Evolutionary conservation across 2,113 vertebrate species (phyloP).

Genomic region (Sapayoa aenigma): DNA sequence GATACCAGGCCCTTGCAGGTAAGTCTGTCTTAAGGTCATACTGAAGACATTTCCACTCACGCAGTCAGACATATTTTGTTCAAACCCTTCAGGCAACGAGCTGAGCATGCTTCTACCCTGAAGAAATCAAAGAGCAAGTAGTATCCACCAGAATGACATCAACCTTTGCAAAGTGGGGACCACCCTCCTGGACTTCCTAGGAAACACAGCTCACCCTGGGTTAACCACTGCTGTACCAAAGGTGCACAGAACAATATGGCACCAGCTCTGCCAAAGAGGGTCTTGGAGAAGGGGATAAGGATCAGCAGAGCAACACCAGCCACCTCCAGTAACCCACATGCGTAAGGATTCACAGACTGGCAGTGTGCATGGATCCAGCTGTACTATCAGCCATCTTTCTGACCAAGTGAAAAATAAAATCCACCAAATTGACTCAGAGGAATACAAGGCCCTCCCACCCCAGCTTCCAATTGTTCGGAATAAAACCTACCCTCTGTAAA

Average conservation of each 20-base stretch:
- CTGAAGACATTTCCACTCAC: background rate
- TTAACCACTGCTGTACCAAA: background rate
- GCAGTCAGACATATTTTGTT: background rate
- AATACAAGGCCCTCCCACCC: background rate
- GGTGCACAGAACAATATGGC: background rate
- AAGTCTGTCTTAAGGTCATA: background rate
- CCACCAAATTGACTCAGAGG: background rate
- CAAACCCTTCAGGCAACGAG: background rate
- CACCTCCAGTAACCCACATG: background rate
- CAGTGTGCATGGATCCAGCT: background rate
- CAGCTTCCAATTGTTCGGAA: background rate
- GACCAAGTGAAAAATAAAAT: background rate
- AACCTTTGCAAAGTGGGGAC: background rate
- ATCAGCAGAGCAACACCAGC: background rate
- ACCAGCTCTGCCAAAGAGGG: background rate
- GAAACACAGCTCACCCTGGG: fast-evolving
- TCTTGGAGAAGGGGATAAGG: background rate
- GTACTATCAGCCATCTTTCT: background rate
- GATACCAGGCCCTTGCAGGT: background rate
- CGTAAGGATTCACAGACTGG: background rate
- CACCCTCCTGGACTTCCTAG: background rate
- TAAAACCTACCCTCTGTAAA: background rate
- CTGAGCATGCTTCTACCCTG: background rate
- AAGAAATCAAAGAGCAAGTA: background rate
- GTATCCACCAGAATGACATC: background rate